Evolutionary conservation across 2,797 vertebrate species (phyloP).

Genomic region (Danio tinwini): DNA sequence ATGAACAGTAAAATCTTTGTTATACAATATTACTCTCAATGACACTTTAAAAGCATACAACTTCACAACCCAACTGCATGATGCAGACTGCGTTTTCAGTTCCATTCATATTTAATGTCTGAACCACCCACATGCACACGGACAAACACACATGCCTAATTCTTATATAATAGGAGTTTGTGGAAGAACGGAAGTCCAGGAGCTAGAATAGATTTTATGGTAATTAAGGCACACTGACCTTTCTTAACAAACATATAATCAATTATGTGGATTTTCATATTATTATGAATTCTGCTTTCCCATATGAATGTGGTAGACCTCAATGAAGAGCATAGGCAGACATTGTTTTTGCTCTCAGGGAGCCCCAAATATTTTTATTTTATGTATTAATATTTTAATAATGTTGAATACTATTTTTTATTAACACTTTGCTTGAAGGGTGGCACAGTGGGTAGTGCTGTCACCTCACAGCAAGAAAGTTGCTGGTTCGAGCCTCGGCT

Average conservation of each 20-base stretch:
- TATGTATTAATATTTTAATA: background rate
- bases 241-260: conserved; percentile 3
- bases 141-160: conserved; percentile 16
- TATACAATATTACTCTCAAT: background rate
- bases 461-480: too few relatives aligned
- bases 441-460: too few relatives aligned
- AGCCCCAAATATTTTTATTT: background rate
- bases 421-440: too few relatives aligned
- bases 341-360: background rate
- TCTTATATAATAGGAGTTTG: conserved; percentile 35
- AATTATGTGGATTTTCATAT: background rate
- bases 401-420: too few relatives aligned
- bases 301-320: background rate
- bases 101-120: conserved; percentile 52
- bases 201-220: background rate
- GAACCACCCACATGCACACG: conserved; percentile 11
- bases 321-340: background rate
- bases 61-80: conserved; percentile 10
- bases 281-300: background rate
- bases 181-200: background rate
- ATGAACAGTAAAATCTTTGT: background rate
- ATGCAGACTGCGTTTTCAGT: conserved; percentile 36
- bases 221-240: background rate
- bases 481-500: too few relatives aligned
- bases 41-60: conserved; percentile 12